Evolutionary conservation across 2,113 vertebrate species (phyloP).

Genomic region (Hippocampus barbouri): DNA sequence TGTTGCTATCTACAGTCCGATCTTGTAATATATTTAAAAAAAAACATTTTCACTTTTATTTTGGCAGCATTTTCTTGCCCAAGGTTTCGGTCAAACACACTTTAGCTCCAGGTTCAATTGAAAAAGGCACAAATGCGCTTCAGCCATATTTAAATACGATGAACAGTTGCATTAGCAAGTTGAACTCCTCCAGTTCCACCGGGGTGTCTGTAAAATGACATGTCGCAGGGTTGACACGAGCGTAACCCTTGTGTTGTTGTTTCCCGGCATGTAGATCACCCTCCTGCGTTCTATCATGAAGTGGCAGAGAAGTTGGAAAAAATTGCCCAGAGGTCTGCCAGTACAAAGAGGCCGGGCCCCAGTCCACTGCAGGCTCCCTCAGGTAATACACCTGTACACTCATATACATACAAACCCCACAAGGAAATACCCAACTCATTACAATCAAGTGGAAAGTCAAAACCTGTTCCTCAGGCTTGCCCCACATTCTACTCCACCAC

Average conservation of each 20-base stretch:
- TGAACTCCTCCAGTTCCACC: not conserved
- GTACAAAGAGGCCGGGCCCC: conserved; percentile 29
- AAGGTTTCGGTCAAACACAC: no score
- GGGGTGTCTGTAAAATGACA: not conserved
- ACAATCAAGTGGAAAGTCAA: not conserved
- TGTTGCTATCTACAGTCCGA: not conserved
- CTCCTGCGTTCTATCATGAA: conserved; percentile 64
- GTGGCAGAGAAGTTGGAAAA: conserved; percentile 65
- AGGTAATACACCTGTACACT: not conserved
- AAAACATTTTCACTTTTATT: no score
- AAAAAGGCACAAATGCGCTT: not conserved
- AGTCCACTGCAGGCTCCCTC: not conserved
- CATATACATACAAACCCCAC: not conserved
- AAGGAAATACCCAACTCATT: not conserved
- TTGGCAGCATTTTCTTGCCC: no score
- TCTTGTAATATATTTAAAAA: not conserved
- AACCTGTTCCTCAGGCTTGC: not conserved
- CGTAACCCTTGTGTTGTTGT: not conserved
- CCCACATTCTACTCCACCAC: not conserved
- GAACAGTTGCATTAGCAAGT: not conserved
- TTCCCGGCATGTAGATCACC: conserved; percentile 37
- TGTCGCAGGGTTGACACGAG: not conserved
- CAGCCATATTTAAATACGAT: no score
- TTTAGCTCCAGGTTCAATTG: not conserved
- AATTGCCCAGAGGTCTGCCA: conserved; percentile 59